Conservation (phyloP, 2,888 invertebrate genomes). For the Allacma fusca region DNA sequence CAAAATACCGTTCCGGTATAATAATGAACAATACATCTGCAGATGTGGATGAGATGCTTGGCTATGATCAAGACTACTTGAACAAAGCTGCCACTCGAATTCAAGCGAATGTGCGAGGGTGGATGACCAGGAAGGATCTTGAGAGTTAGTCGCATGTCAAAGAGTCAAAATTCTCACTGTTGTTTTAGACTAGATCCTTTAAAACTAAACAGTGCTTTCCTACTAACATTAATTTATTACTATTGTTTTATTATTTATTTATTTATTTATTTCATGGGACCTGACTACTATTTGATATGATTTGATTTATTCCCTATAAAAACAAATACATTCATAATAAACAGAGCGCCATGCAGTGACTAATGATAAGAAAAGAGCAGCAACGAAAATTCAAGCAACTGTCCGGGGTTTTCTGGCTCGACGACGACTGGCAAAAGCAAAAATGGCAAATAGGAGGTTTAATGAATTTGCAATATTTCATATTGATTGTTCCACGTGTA, state of each 20-base stretch:
- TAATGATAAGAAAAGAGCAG: constrained; percentile 43
- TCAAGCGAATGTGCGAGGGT: constrained; percentile 55
- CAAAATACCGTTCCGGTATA: constrained; percentile 58
- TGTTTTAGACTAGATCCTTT: too few relatives aligned
- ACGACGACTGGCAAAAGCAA: constrained; percentile 53
- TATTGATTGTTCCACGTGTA: neutral
- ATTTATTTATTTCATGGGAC: constrained; percentile 7
- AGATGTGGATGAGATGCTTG: constrained; percentile 36
- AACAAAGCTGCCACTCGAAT: constrained; percentile 57
- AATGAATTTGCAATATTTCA: neutral
- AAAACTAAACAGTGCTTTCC: too few relatives aligned
- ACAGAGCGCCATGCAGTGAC: neutral
- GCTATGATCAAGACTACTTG: constrained; percentile 52
- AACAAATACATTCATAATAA: too few relatives aligned
- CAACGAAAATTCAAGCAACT: constrained; percentile 58
- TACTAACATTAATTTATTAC: too few relatives aligned
- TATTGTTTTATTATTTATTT: too few relatives aligned
- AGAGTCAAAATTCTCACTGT: neutral
- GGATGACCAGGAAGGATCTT: constrained; percentile 50
- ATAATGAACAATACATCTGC: constrained; percentile 50
- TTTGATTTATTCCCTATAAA: too few relatives aligned
- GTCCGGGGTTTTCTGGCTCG: constrained; percentile 56
- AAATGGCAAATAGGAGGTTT: constrained; percentile 46
- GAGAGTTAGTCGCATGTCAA: constrained; percentile 39
- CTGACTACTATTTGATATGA: too few relatives aligned